These are phyloP conservation scores for Caenorhabditis brenneri DNA, from an alignment of 1,140 invertebrate species.

Conservation along the genomic window DNA sequence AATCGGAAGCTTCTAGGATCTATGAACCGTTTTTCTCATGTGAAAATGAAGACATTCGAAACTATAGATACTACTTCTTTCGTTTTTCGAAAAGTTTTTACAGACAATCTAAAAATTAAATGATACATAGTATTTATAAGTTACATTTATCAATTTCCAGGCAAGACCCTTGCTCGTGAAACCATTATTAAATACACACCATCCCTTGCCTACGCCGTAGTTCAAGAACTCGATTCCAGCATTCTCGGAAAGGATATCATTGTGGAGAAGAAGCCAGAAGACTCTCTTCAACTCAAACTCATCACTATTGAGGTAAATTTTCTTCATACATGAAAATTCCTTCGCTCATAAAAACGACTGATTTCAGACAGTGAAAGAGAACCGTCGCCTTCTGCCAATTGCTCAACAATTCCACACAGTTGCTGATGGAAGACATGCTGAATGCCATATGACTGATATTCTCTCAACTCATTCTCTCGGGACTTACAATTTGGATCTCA, in stretches of 20 bases:
- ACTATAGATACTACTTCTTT: no score
- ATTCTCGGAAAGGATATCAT: conserved; percentile 41
- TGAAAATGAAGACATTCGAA: no score
- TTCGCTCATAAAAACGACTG: not conserved
- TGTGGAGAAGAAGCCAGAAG: conserved; percentile 11
- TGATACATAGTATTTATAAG: no score
- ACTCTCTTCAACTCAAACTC: conserved; percentile 34
- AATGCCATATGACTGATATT: conserved; percentile 67
- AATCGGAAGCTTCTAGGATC: no score
- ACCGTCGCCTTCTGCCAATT: conserved; percentile 61
- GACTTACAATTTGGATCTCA: conserved; percentile 65
- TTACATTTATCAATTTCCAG: not conserved
- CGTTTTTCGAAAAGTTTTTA: no score
- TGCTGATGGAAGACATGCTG: conserved; percentile 59
- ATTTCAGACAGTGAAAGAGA: conserved; percentile 44
- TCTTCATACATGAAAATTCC: not conserved
- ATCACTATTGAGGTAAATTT: conserved; percentile 43
- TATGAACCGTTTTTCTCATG: no score
- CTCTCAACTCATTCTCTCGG: conserved; percentile 65
- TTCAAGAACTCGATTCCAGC: not conserved
- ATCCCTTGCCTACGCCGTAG: conserved; percentile 39
- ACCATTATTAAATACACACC: conserved; percentile 43
- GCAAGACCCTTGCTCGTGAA: conserved; percentile 32
- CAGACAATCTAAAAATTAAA: no score
- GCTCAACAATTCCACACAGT: conserved; percentile 69